A percentile compares a stretch with the other conserved stretches of the same genome.
Evolutionary conservation across 2,113 vertebrate species (phyloP).

Genomic region (Heterotilapia buettikoferi): DNA sequence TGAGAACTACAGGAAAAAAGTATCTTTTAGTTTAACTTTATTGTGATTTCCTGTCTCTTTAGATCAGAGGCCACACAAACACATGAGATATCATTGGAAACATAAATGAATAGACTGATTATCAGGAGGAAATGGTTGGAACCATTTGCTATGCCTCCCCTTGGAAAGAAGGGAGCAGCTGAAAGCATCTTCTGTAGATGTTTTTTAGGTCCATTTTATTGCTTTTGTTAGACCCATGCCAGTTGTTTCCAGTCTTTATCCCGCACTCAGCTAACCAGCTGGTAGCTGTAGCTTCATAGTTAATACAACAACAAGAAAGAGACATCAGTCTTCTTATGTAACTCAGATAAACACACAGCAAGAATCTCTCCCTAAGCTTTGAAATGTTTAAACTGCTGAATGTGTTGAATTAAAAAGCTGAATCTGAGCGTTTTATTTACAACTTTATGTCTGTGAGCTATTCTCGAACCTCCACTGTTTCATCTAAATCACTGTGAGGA

Average conservation of each 20-base stretch:
- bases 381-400: neutral
- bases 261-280: neutral
- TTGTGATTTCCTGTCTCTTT: neutral
- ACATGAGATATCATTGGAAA: neutral
- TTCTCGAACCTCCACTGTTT: neutral
- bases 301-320: neutral
- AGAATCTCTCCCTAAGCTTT: neutral
- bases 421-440: neutral
- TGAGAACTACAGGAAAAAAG: neutral
- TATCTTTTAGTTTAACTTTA: neutral
- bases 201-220: neutral
- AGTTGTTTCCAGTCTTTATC: neutral
- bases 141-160: fast-evolving
- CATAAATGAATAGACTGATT: neutral
- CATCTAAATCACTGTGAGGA: neutral
- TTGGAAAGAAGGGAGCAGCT: neutral
- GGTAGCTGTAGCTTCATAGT: neutral
- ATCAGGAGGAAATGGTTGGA: neutral
- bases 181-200: neutral
- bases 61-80: neutral
- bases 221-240: neutral
- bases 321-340: neutral
- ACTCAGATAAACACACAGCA: neutral
- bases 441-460: neutral
- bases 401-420: neutral